Conservation (phyloP, 2,888 invertebrate species). For the Lepeophtheirus nordmannii region DNA sequence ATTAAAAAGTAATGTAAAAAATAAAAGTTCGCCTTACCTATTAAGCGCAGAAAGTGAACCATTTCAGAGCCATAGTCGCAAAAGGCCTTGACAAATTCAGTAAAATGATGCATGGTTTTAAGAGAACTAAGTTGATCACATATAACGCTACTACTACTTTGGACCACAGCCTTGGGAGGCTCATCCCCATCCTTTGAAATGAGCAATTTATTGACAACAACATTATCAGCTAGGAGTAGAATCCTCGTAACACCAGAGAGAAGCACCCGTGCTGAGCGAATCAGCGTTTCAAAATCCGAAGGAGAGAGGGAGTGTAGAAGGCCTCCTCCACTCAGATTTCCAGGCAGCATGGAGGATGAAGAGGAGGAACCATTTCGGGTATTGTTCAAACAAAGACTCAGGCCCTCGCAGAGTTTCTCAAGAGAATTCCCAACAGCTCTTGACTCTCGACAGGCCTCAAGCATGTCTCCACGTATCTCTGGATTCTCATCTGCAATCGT, state of each 20-base stretch:
- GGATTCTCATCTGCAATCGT: slow-evolving; percentile 96
- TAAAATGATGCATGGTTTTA: slow-evolving; percentile 37
- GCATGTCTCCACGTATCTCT: slow-evolving; percentile 93
- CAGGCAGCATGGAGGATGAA: neutral
- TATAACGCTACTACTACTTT: neutral
- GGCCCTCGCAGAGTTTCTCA: slow-evolving; percentile 68
- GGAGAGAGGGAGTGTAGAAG: slow-evolving; percentile 2
- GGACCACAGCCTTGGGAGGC: neutral
- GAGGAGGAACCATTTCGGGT: neutral
- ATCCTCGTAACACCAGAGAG: slow-evolving; percentile 89
- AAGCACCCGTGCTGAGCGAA: slow-evolving; percentile 78
- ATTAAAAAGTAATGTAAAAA: no score
- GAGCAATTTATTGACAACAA: slow-evolving; percentile 87
- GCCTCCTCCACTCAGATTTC: neutral
- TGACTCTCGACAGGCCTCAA: slow-evolving; percentile 93
- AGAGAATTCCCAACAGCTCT: slow-evolving; percentile 75
- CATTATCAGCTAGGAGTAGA: slow-evolving; percentile 85
- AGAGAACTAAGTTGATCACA: slow-evolving; percentile 6
- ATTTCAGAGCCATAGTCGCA: slow-evolving; percentile 96
- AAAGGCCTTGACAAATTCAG: slow-evolving; percentile 96
- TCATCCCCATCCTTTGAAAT: slow-evolving; percentile 2
- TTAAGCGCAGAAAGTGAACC: slow-evolving; percentile 91
- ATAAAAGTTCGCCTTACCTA: slow-evolving; percentile 34
- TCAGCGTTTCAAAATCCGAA: slow-evolving; percentile 52
- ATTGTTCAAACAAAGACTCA: slow-evolving; percentile 2